Percentiles rank a stretch among this genome's conserved stretches.
Evolutionary conservation across 2,113 vertebrate genomes (phyloP).

Genomic region (Neogobius melanostomus): DNA sequence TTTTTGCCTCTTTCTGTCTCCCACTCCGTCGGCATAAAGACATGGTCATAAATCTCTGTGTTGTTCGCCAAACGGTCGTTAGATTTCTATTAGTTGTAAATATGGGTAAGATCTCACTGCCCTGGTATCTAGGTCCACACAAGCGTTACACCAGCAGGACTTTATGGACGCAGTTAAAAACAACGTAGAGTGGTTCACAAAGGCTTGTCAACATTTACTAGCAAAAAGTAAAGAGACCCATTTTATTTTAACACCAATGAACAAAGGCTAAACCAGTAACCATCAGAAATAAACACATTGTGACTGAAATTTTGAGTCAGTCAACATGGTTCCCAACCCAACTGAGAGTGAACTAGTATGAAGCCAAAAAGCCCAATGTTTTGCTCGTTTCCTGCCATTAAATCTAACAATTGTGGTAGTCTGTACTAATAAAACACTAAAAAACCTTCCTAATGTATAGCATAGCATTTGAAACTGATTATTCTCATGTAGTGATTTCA

Average conservation of each 20-base stretch:
- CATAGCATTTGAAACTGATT: too few species aligned
- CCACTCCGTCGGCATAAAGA: constrained; percentile 24
- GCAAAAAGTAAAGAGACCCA: constrained; percentile 13
- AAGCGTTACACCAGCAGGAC: constrained; percentile 23
- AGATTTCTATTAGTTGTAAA: constrained; percentile 72
- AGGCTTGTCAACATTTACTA: constrained; percentile 27
- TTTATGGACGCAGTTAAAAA: constrained; percentile 52
- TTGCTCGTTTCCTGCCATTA: too few species aligned
- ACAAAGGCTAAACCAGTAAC: too few species aligned
- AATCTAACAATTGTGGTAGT: too few species aligned
- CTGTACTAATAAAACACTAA: too few species aligned
- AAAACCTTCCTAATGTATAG: too few species aligned
- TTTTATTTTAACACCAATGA: constrained; percentile 33
- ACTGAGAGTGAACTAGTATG: too few species aligned
- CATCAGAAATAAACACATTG: too few species aligned
- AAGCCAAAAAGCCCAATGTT: too few species aligned
- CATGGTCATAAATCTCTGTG: constrained; percentile 52
- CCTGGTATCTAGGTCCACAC: constrained; percentile 56
- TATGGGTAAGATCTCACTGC: constrained; percentile 60
- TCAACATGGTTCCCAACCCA: too few species aligned
- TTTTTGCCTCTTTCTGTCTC: constrained; percentile 8
- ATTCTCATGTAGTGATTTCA: background rate
- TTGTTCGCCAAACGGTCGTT: constrained; percentile 47
- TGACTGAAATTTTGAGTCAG: too few species aligned
- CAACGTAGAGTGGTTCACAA: constrained; percentile 38